Conservation (phyloP, 2,888 invertebrate genomes). For the Agrochola litura region DNA sequence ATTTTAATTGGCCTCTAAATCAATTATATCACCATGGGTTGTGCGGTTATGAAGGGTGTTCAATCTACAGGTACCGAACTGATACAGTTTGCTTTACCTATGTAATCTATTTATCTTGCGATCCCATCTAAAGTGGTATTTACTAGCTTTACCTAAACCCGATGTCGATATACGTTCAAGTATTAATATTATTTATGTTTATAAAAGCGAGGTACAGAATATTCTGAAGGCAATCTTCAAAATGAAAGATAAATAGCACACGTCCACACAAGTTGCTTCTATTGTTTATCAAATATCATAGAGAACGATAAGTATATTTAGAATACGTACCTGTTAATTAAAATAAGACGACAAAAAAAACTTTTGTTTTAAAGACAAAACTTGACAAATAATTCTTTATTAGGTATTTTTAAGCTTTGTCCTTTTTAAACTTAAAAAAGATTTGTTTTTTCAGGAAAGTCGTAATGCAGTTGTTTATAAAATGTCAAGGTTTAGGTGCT, state of each 20-base stretch:
- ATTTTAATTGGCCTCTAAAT: conserved; percentile 32
- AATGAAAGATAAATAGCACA: conserved; percentile 10
- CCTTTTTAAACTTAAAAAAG: not conserved
- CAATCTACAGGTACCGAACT: not conserved
- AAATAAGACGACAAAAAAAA: not conserved
- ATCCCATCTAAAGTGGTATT: conserved; percentile 28
- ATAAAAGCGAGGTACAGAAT: not conserved
- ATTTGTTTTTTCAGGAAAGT: not conserved
- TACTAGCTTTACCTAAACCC: conserved; percentile 23
- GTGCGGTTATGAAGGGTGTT: conserved; percentile 11
- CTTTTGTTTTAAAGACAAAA: not conserved
- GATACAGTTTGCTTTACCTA: conserved; percentile 36
- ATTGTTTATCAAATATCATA: not conserved
- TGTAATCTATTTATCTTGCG: conserved; percentile 41
- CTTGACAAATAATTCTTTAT: not conserved
- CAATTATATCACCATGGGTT: conserved; percentile 17
- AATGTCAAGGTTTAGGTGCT: conserved; percentile 23
- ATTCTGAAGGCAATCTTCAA: not conserved
- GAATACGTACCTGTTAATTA: not conserved
- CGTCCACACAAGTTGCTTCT: not conserved
- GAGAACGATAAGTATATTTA: not conserved
- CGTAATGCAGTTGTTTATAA: not conserved
- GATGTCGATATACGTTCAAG: not conserved
- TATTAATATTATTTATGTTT: not conserved
- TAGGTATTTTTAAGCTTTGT: too few species aligned